Percentiles rank a stretch among this genome's conserved stretches.
Conservation (phyloP, 2,888 invertebrate species). For the Halictus quadricinctus region DNA sequence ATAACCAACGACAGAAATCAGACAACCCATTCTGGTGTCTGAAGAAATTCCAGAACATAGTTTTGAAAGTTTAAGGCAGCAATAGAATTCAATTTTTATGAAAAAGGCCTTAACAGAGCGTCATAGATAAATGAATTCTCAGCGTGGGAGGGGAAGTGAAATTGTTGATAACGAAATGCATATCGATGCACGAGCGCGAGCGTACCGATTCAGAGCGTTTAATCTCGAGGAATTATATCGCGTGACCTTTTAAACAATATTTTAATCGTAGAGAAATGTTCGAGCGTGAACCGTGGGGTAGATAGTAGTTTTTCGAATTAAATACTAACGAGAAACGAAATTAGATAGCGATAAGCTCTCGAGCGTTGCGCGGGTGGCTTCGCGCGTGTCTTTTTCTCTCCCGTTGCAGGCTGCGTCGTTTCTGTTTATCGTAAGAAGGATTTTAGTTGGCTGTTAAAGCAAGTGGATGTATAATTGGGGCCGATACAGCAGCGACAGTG, state of each 20-base stretch:
- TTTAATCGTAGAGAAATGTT: conserved; percentile 1
- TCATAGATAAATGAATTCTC: neutral
- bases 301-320: conserved; percentile 4
- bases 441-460: conserved; percentile 39
- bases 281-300: neutral
- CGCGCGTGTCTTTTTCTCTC: conserved; percentile 1
- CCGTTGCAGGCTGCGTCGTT: neutral
- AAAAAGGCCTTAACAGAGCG: neutral
- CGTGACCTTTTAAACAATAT: conserved; percentile 1
- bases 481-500: conserved; percentile 23
- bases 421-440: conserved; percentile 26
- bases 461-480: conserved; percentile 40
- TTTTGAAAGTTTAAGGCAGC: neutral
- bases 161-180: neutral
- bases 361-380: conserved; percentile 10
- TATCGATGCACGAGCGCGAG: neutral
- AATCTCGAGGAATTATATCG: neutral
- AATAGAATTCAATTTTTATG: neutral
- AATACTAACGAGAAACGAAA: conserved; percentile 14
- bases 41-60: neutral
- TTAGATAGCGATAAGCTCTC: conserved; percentile 13
- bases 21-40: neutral
- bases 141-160: neutral
- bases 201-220: neutral
- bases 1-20: no score